Evolutionary conservation across 2,797 vertebrate genomes (phyloP), one percentile per base, ranked within the genome.

Genomic region (Coracias cyanogaster): DNA sequence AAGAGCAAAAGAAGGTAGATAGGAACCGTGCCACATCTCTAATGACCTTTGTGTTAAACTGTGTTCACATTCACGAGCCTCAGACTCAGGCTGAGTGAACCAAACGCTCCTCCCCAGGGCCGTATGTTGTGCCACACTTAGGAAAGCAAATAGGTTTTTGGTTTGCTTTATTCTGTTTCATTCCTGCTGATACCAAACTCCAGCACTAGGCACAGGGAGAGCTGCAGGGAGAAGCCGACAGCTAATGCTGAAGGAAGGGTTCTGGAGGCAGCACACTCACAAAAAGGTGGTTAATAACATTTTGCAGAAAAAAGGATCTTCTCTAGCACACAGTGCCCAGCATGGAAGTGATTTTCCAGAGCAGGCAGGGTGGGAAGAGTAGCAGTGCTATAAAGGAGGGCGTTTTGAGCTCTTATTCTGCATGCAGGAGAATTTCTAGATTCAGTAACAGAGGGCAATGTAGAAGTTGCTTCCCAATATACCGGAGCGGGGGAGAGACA

Each of bases 21-120:
- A 61, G 92, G 79, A 95, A 15, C 31, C 3, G 60, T 86, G 83
- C 89, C 86, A 95, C 62, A 80, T 91, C 65, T 94, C 86, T 93
- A 95, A n/a, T 51, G 80, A 80, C 81, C 84, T 67, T 82, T 82
- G 52, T 37, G 79, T 94, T 96, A 83, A 95, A 85, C 83, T 64
- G 55, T 71, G 95, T 69, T 97, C 94, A 76, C 64, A 86, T 95
- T 96, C 93, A 83, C 81, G 94, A 70, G 79, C 79, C 92, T 93
- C 18, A 24, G 93, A 82, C 82, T 93, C 43, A 13, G 85, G 86
- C 79, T 85, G 39, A 96, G 94, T 64, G 92, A 96, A 93, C 82
- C 74, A 95, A 85, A 71, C 83, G 86, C 79, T 91, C 55, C 80
- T 97, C 91, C 82, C 69, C 25, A 15, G 91, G 90, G 78, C 90